Percentiles rank a stretch among this genome's conserved stretches.
phyloP scores from a whole-genome alignment of 2,113 vertebrate species.

The Ifrita kowaldi region DNA sequence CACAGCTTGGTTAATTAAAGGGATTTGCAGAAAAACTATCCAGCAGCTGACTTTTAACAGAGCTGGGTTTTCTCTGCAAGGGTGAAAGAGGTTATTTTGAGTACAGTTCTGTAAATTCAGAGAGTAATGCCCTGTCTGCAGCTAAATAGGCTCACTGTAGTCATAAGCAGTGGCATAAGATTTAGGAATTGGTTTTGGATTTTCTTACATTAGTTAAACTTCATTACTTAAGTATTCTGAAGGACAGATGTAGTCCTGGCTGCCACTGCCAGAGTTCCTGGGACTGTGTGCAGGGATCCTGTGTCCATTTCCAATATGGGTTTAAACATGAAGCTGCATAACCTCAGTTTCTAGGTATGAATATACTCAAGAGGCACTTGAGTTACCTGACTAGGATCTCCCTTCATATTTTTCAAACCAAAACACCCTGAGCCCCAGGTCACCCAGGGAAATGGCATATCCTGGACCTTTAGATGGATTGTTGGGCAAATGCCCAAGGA shows the following conservation, averaged over 20 bases:
- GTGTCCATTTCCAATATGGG: background rate
- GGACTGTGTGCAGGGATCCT: background rate
- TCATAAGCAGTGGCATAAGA: background rate
- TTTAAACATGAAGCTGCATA: background rate
- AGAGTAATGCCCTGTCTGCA: background rate
- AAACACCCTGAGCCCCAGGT: rapidly evolving
- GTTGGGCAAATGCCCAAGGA: background rate
- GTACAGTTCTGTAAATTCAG: background rate
- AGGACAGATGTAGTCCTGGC: background rate
- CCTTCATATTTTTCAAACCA: background rate
- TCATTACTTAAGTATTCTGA: background rate
- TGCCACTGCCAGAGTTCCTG: background rate
- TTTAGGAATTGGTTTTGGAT: background rate
- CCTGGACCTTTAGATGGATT: background rate
- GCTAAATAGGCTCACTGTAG: background rate
- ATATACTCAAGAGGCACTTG: rapidly evolving
- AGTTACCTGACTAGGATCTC: background rate
- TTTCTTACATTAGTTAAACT: background rate
- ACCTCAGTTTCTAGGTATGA: background rate
- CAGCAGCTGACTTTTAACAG: background rate
- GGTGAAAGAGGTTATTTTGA: background rate
- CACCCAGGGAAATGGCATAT: background rate
- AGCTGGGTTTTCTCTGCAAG: background rate
- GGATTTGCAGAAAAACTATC: background rate
- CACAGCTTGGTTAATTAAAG: background rate